Conservation (phyloP, 2,888 invertebrate species). For the Ischnus inquisitorius region DNA sequence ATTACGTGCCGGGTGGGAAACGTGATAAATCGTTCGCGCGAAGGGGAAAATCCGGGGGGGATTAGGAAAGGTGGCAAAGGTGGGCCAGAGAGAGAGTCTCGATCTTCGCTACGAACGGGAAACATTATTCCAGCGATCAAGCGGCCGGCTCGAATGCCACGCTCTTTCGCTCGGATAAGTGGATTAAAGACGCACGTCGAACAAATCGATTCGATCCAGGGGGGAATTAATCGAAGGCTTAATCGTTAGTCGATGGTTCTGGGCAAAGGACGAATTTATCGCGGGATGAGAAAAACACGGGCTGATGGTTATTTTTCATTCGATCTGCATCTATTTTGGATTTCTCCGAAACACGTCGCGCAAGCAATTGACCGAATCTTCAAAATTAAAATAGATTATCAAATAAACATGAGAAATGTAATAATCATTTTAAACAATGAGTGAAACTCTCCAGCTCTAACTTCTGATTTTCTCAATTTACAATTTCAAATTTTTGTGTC, state of each 20-base stretch:
- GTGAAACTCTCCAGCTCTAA: too few relatives aligned
- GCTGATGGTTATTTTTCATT: too few relatives aligned
- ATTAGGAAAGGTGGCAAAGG: background rate
- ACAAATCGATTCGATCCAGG: constrained; percentile 54
- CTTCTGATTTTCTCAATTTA: too few relatives aligned
- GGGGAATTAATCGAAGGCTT: constrained; percentile 17
- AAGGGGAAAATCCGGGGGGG: constrained; percentile 20
- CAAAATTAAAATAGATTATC: too few relatives aligned
- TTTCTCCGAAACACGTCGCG: too few relatives aligned
- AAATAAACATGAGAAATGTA: too few relatives aligned
- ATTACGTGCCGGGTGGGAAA: constrained; percentile 23
- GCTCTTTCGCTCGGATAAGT: constrained; percentile 43
- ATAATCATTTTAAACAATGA: too few relatives aligned
- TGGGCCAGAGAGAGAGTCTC: background rate
- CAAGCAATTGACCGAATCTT: too few relatives aligned
- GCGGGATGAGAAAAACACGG: too few relatives aligned
- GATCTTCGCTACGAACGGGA: background rate
- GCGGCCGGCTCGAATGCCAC: constrained; percentile 26
- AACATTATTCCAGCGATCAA: background rate
- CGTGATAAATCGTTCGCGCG: constrained; percentile 6
- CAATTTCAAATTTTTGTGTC: too few relatives aligned
- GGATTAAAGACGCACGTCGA: constrained; percentile 48
- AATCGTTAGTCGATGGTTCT: background rate
- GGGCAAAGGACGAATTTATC: background rate
- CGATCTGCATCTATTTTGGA: too few relatives aligned